Evolutionary conservation across 30 jellyfish, hydroid and myxozoan species (phyloP).

Genomic region (Pelagia noctiluca): DNA sequence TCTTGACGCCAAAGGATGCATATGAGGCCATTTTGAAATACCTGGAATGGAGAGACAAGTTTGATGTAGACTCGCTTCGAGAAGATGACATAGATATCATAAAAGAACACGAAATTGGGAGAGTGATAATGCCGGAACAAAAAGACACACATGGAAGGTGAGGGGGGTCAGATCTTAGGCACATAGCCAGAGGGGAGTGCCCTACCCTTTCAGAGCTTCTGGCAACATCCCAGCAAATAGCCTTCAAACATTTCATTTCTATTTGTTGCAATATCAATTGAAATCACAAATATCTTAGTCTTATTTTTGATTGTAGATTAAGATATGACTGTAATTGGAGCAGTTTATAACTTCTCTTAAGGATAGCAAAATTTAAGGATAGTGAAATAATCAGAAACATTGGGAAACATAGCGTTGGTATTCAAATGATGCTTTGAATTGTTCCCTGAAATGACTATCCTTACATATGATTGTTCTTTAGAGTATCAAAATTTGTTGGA

Average conservation of each 20-base stretch:
- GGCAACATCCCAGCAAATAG: too few relatives aligned
- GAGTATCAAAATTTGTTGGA: neutral
- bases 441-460: neutral
- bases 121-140: slow-evolving; percentile 56
- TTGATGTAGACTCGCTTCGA: slow-evolving; percentile 67
- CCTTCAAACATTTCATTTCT: too few relatives aligned
- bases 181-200: too few relatives aligned
- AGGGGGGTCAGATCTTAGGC: neutral
- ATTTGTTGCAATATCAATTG: too few relatives aligned
- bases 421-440: neutral
- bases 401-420: too few relatives aligned
- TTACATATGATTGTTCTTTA: neutral
- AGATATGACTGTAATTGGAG: too few relatives aligned
- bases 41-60: slow-evolving; percentile 88
- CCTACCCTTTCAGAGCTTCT: too few relatives aligned
- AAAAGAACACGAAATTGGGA: slow-evolving; percentile 68
- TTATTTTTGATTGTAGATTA: too few relatives aligned
- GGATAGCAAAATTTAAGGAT: too few relatives aligned
- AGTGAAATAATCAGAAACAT: too few relatives aligned
- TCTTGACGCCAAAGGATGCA: slow-evolving; percentile 76
- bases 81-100: slow-evolving; percentile 62
- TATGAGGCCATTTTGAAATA: slow-evolving; percentile 60
- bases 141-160: slow-evolving; percentile 83
- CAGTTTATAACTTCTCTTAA: too few relatives aligned
- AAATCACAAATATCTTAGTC: too few relatives aligned